These are phyloP conservation scores for Anthonomus grandis DNA, from an alignment of 1,140 invertebrate species.

Conservation along the genomic window DNA sequence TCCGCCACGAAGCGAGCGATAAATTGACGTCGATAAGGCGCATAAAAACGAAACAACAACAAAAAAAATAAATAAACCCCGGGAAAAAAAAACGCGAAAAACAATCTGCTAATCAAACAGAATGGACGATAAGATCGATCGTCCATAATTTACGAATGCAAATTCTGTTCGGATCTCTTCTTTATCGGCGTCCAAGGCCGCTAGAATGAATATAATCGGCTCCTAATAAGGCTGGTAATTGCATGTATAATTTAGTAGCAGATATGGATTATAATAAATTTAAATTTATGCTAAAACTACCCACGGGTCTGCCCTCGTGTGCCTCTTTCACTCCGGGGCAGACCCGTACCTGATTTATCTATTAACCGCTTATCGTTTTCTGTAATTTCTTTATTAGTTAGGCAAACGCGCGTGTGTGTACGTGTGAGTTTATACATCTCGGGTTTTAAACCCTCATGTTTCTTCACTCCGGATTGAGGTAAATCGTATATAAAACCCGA, in stretches of 20 bases:
- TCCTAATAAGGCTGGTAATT: constrained; percentile 41
- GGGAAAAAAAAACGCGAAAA: constrained; percentile 34
- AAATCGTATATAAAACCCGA: too few species aligned
- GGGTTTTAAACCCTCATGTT: background rate
- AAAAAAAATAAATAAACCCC: too few species aligned
- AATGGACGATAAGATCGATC: constrained; percentile 35
- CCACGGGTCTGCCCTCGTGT: constrained; percentile 21
- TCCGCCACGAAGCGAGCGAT: constrained; percentile 19
- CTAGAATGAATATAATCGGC: constrained; percentile 38
- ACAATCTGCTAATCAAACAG: constrained; percentile 41
- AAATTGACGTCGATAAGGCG: constrained; percentile 32
- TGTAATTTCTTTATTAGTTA: constrained; percentile 19
- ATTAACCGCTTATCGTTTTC: constrained; percentile 1
- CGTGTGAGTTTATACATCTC: too few species aligned
- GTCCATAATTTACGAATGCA: constrained; percentile 41
- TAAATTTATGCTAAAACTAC: constrained; percentile 37
- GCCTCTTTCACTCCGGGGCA: constrained; percentile 6
- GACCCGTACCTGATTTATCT: constrained; percentile 7
- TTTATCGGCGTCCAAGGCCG: constrained; percentile 38
- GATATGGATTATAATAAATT: constrained; percentile 42
- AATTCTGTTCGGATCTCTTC: constrained; percentile 35
- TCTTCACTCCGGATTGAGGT: background rate
- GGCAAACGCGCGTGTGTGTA: too few species aligned
- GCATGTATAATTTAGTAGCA: constrained; percentile 40
- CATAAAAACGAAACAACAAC: constrained; percentile 14